phyloP scores from a whole-genome alignment of 2,888 invertebrate species.

The Pedicia rivosa region DNA sequence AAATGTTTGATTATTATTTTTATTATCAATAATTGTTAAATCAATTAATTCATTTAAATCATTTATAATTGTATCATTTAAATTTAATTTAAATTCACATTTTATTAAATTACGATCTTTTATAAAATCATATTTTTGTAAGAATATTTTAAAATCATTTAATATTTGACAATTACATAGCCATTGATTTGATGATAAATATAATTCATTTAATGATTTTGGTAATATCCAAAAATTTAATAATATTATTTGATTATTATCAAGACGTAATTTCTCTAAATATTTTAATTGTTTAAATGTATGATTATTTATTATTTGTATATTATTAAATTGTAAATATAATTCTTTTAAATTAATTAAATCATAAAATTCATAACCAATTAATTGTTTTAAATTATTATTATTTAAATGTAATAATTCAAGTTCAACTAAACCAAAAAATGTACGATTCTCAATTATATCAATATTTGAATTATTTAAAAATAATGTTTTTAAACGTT shows the following conservation, averaged over 20 bases:
- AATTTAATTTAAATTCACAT: conserved; percentile 39
- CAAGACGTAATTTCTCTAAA: conserved; percentile 68
- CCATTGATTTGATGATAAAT: conserved; percentile 69
- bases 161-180: conserved; percentile 76
- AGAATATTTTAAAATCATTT: conserved; percentile 63
- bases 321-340: conserved; percentile 73
- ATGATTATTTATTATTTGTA: conserved; percentile 65
- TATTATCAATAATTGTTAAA: conserved; percentile 13
- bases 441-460: conserved; percentile 74
- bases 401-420: conserved; percentile 72
- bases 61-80: not conserved
- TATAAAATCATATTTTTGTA: conserved; percentile 55
- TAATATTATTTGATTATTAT: conserved; percentile 64
- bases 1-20: too few relatives aligned
- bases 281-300: conserved; percentile 71
- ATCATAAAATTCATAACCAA: conserved; percentile 71
- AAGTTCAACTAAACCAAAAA: conserved; percentile 70
- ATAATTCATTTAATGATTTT: conserved; percentile 46
- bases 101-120: conserved; percentile 58
- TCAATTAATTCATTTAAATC: not conserved
- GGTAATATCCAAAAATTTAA: conserved; percentile 70
- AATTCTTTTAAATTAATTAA: conserved; percentile 70
- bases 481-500: conserved; percentile 73
- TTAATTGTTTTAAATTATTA: conserved; percentile 61
- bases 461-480: conserved; percentile 79